phyloP scores from a whole-genome alignment of 2,113 vertebrate species.

The Turnix velox region DNA sequence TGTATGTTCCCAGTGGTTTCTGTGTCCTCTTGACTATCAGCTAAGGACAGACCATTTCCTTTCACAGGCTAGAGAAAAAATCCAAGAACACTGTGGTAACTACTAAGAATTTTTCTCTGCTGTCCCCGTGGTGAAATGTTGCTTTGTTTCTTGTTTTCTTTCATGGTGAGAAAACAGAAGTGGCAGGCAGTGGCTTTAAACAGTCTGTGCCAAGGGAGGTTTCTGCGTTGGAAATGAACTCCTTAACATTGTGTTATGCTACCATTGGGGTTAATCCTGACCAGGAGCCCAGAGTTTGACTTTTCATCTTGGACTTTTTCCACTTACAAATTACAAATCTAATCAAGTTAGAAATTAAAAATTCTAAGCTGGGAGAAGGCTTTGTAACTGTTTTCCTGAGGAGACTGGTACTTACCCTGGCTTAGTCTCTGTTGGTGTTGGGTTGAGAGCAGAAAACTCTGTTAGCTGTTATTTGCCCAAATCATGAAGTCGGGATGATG shows the following conservation, averaged over 20 bases:
- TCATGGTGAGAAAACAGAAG: not conserved
- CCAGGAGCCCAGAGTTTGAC: not conserved
- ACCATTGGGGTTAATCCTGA: not conserved
- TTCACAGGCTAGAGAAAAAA: not conserved
- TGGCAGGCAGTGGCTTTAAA: not conserved
- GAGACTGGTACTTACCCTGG: not conserved
- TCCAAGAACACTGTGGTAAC: not conserved
- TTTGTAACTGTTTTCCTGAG: not conserved
- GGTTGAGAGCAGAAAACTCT: not conserved
- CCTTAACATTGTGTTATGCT: not conserved
- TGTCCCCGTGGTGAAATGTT: not conserved
- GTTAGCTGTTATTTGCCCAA: not conserved
- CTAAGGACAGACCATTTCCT: not conserved
- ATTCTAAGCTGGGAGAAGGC: not conserved
- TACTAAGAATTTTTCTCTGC: not conserved
- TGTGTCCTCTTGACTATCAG: not conserved
- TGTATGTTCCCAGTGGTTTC: not conserved
- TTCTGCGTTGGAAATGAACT: not conserved
- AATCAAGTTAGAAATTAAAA: conserved; percentile 1
- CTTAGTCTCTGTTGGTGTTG: not conserved
- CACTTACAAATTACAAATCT: not conserved
- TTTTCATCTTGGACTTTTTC: not conserved
- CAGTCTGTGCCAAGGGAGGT: not conserved
- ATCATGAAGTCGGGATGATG: not conserved
- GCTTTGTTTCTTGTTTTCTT: not conserved